A percentile compares a stretch with the other conserved stretches of the same genome.
Conservation (phyloP, 37 sponge, comb jelly and placozoan species). For the Agelas oroides region DNA sequence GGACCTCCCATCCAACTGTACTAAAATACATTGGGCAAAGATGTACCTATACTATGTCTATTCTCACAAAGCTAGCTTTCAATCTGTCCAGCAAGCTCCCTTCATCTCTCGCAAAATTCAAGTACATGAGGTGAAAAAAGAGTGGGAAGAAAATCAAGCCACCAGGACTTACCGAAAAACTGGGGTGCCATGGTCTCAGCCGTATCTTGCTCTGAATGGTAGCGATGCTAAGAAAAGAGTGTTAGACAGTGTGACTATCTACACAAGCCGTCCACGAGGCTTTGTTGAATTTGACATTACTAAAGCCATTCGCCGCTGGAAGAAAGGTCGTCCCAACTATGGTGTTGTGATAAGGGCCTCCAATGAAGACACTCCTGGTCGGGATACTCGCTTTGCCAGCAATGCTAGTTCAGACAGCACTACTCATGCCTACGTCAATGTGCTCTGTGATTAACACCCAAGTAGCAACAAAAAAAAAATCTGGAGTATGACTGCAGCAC, state of each 20-base stretch:
- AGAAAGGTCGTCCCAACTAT: conserved; percentile 39
- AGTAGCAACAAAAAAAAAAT: too few species aligned
- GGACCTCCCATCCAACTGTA: conserved; percentile 16
- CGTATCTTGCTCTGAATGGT: conserved; percentile 38
- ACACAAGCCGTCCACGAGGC: conserved; percentile 16
- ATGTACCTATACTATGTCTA: conserved; percentile 45
- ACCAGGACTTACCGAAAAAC: conserved; percentile 8
- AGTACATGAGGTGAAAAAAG: conserved; percentile 17
- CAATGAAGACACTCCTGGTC: conserved; percentile 19
- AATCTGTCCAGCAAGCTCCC: conserved; percentile 24
- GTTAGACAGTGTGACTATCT: conserved; percentile 7
- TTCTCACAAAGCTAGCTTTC: conserved; percentile 30
- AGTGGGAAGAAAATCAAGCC: conserved; percentile 48
- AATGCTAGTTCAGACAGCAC: not conserved
- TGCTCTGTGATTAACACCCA: conserved; percentile 20
- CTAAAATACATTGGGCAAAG: conserved; percentile 9
- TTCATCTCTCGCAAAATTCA: conserved; percentile 17
- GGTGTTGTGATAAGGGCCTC: conserved; percentile 39
- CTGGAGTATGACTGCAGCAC: too few species aligned
- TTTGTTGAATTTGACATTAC: conserved; percentile 39
- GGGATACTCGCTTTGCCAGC: conserved; percentile 36
- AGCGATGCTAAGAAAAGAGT: conserved; percentile 21
- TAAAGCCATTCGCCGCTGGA: conserved; percentile 33
- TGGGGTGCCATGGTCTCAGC: conserved; percentile 6
- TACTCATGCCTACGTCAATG: conserved; percentile 14